Evolutionary conservation across 2,797 vertebrate genomes (phyloP).

Genomic region (Rhyacichthys aspro): DNA sequence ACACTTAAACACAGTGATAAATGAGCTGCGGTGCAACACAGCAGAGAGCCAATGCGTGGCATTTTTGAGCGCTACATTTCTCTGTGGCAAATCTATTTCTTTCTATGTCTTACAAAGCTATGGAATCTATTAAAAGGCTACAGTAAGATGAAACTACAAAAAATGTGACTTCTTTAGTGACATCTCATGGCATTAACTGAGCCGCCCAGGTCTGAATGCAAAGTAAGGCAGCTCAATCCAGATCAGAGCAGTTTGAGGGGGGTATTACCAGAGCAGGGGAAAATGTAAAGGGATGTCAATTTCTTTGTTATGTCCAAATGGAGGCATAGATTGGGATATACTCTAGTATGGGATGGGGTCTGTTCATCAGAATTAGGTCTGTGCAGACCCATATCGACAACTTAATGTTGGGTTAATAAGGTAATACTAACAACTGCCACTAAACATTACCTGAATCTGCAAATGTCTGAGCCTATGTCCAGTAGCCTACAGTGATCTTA

Average conservation of each 20-base stretch:
- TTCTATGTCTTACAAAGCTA: not conserved
- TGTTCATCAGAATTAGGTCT: not conserved
- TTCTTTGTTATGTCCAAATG: not conserved
- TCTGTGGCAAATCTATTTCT: not conserved
- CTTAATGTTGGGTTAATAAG: no score
- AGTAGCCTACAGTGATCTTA: no score
- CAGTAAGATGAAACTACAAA: conserved; percentile 1
- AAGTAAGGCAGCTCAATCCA: conserved; percentile 76
- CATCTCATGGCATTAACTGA: conserved; percentile 45
- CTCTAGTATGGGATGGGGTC: no score
- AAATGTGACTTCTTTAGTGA: conserved; percentile 36
- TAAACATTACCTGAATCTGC: not conserved
- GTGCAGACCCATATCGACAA: not conserved
- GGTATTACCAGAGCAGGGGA: conserved; percentile 36
- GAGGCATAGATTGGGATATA: not conserved
- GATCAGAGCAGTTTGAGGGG: conserved; percentile 75
- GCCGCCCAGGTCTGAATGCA: conserved; percentile 54
- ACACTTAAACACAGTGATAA: conserved; percentile 42
- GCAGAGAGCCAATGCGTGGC: conserved; percentile 12
- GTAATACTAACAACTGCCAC: not conserved
- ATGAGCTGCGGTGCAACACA: conserved; percentile 66
- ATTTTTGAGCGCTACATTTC: not conserved
- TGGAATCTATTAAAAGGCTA: not conserved
- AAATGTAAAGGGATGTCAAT: conserved; percentile 21
- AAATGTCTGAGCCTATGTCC: not conserved